Base-by-base conservation (phyloP, 2,113 vertebrate species). In the Tragulus kanchil region DNA sequence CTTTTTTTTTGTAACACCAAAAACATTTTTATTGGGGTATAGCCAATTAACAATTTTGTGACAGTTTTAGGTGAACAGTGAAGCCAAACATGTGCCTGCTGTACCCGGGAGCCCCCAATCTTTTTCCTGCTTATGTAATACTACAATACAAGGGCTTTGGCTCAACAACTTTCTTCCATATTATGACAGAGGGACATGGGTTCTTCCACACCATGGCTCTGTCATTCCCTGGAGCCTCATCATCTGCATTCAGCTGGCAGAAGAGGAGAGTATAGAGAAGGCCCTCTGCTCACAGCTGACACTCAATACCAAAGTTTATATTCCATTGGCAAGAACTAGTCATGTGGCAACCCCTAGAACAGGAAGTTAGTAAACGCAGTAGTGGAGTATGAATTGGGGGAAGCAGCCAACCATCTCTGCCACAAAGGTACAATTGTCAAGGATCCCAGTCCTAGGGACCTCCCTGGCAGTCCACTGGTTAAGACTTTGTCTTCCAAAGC, bases 41-140 rank as follows among this genome's bases (percentile, higher is more conserved):
- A 36, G 36, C 36, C 36, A 36, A 36, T 36, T 36, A 36, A 36
- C 36, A 36, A 36, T 36, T 36, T 36, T 36, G 36, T 36, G 36
- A 36, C 36, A 36, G 36, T 36, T 36, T 36, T 36, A 36, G 36
- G 36, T 36, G 36, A 36, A 36, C 36, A 36, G 36, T 36, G 36
- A 36, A 36, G 36, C n/a, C n/a, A n/a, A n/a, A n/a, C n/a, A n/a
- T n/a, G n/a, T n/a, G n/a, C n/a, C n/a, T n/a, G n/a, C n/a, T n/a
- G n/a, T n/a, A n/a, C n/a, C n/a, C n/a, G n/a, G n/a, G n/a, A n/a
- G n/a, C n/a, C n/a, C n/a, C n/a, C n/a, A n/a, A n/a, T n/a, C n/a
- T n/a, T n/a, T 45, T 69, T 92, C n/a, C 82, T 96, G 31, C 48
- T 96, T 16, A 31, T 19, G 17, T 93, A 93, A 58, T 91, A 69